phyloP scores from a whole-genome alignment of 1,140 invertebrate genomes.

The Chrysomallon squamiferum region DNA sequence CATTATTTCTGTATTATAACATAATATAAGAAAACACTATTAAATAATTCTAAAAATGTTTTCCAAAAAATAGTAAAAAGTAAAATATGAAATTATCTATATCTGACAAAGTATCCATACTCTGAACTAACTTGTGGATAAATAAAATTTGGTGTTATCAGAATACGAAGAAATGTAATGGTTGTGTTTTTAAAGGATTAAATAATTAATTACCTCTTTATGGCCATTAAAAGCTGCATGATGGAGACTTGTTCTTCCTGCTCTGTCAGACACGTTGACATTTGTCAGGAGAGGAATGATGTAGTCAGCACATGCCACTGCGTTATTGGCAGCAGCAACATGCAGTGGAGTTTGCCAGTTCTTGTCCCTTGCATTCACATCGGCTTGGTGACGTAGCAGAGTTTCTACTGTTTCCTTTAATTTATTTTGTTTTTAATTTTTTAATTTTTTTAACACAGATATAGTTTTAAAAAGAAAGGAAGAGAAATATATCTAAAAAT shows the following conservation, averaged over 20 bases:
- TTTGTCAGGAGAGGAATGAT: conserved; percentile 65
- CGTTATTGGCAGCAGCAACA: conserved; percentile 72
- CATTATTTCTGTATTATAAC: no score
- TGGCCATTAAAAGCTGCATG: conserved; percentile 73
- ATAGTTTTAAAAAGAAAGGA: neutral
- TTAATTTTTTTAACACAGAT: neutral
- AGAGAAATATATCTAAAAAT: neutral
- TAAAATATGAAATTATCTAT: no score
- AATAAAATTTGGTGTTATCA: no score
- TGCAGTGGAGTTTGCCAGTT: conserved; percentile 73
- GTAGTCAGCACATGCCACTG: conserved; percentile 67
- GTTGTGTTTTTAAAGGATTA: no score
- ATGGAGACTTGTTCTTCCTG: conserved; percentile 71
- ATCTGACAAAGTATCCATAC: no score
- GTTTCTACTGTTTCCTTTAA: conserved; percentile 69
- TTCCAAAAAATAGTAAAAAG: no score
- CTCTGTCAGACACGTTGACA: conserved; percentile 71
- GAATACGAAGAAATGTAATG: no score
- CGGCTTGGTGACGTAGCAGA: conserved; percentile 69
- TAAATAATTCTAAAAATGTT: no score
- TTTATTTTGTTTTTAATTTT: no score
- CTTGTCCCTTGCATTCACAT: conserved; percentile 70
- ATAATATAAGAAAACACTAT: no score
- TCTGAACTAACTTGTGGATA: no score
- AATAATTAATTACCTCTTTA: conserved; percentile 63